Evolutionary conservation across 2,113 vertebrate genomes (phyloP), one percentile per base, ranked within the genome.

Genomic region (Spermophilus dauricus): DNA sequence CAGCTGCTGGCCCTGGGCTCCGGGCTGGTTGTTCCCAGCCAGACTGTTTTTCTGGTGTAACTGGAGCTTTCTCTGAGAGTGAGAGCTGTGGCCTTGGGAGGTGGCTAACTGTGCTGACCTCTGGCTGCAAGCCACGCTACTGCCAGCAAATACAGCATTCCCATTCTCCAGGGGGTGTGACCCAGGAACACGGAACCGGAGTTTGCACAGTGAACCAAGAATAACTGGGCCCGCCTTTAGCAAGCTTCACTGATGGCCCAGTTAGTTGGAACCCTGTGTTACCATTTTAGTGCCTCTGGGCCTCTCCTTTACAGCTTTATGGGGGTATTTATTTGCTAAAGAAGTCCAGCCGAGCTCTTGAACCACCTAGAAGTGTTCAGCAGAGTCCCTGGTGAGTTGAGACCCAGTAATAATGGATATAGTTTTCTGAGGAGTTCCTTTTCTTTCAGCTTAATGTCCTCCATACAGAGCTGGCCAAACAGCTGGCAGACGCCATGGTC

Each of bases 401-500:
- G 65, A 45, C 34, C 65, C 26, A 3, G 18, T 48, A 18, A n/a
- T 34, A 34, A 8, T 26, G 22, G 22, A 17, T 53, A 2, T 65
- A 8, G 61, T 94, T 75, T 86, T 82, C 83, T 72, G 61, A 92
- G 7, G 16, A 73, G 81, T 78, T 76, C 90, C 97, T 63, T 97
- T 45, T 97, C 81, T 98, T 99, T 94, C 98, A 99, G 99, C 99
- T 99, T 95, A 99, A 99, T 96, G 96, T 98, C 92, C 99, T 99
- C 84, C 99, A 99, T 96, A 98, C 99, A 30, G 99, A 99, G 95
- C 98, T 99, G 94, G 99, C 99, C 88, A 99, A 99, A 92, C 99
- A 99, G 98, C 98, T 99, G 98, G 99, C 99, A 11, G 99, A 99
- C 98, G 99, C 99, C 76, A 99, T 99, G 99, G 99, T 99, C 94